A percentile compares a stretch with the other conserved stretches of the same genome.
phyloP scores from a whole-genome alignment of 2,888 invertebrate genomes.

The Spilarctia lutea region DNA sequence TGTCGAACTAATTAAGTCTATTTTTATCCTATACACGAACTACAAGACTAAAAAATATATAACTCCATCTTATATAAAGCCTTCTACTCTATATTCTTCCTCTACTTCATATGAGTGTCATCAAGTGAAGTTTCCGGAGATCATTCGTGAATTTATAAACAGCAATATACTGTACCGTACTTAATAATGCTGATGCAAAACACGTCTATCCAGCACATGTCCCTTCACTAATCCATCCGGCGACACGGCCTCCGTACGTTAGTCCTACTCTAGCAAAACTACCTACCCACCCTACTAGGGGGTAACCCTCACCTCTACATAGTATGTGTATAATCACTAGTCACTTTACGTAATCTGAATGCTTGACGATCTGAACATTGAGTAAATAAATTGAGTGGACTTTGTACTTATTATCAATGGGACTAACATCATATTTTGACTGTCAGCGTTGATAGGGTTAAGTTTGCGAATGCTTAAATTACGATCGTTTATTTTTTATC shows the following conservation, averaged over 20 bases:
- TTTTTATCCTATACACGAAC: background rate
- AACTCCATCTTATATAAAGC: too few relatives aligned
- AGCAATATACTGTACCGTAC: background rate
- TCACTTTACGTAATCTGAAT: slow-evolving; percentile 53
- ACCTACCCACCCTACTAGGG: slow-evolving; percentile 19
- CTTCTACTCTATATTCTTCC: too few relatives aligned
- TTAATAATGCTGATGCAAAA: slow-evolving; percentile 3
- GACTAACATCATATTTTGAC: slow-evolving; percentile 3
- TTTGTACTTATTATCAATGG: slow-evolving; percentile 18
- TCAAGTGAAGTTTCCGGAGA: background rate
- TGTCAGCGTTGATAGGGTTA: slow-evolving; percentile 21
- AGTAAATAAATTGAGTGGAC: slow-evolving; percentile 24
- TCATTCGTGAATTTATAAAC: background rate
- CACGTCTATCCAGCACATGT: slow-evolving; percentile 6
- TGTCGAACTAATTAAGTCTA: background rate
- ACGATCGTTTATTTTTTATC: background rate
- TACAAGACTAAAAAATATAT: background rate
- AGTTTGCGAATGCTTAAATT: background rate
- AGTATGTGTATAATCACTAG: slow-evolving; percentile 51
- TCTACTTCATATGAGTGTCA: background rate
- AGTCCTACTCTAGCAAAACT: slow-evolving; percentile 25
- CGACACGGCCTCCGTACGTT: slow-evolving; percentile 27
- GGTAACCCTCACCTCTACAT: slow-evolving; percentile 40
- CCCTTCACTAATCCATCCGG: slow-evolving; percentile 19
- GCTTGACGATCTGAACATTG: slow-evolving; percentile 26